Evolutionary conservation across 2,113 vertebrate species (phyloP).

Genomic region (Smithornis capensis): DNA sequence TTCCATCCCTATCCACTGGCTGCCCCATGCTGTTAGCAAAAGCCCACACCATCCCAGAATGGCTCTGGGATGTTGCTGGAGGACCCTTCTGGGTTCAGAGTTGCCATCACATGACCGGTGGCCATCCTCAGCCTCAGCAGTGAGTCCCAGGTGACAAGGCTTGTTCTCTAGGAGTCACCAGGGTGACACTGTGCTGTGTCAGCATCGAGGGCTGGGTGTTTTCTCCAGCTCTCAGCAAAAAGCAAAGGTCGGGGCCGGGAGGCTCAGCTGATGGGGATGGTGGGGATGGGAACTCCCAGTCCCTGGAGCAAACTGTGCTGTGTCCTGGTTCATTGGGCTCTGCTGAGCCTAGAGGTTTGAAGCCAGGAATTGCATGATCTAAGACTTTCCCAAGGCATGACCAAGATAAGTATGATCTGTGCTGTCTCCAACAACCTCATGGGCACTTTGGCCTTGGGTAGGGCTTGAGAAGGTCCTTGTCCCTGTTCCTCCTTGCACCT

Average conservation of each 20-base stretch:
- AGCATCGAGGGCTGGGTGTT: background rate
- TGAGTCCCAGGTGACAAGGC: background rate
- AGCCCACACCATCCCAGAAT: rapidly evolving
- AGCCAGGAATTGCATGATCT: background rate
- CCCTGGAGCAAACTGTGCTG: background rate
- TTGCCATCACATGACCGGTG: background rate
- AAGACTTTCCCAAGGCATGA: background rate
- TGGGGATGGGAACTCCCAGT: background rate
- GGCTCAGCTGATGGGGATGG: background rate
- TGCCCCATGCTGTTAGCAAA: background rate
- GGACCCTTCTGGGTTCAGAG: background rate
- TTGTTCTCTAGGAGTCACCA: background rate
- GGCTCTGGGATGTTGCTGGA: background rate
- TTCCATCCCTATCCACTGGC: background rate
- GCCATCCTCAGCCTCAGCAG: background rate
- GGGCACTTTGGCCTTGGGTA: background rate
- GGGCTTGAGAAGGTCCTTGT: background rate
- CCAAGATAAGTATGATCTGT: background rate
- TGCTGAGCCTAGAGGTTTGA: conserved; percentile 59
- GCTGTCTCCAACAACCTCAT: background rate
- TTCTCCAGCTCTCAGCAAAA: conserved; percentile 24
- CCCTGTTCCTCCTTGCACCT: background rate
- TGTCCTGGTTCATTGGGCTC: background rate
- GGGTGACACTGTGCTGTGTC: background rate
- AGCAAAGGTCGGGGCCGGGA: conserved; percentile 13